phyloP scores from a whole-genome alignment of 2,888 invertebrate species.

The Agrotis clavis region DNA sequence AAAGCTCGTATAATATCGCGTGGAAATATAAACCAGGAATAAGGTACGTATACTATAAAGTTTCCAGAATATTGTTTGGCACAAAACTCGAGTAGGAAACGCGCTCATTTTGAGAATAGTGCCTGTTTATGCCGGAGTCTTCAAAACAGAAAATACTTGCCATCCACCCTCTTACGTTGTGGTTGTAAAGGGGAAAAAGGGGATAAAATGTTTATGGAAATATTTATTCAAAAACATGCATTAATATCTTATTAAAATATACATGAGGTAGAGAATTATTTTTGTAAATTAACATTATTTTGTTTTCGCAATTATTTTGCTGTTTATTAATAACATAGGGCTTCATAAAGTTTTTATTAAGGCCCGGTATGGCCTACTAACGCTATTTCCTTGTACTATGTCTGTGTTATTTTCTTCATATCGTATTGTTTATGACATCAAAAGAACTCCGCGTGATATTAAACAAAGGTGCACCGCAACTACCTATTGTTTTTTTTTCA shows the following conservation, averaged over 20 bases:
- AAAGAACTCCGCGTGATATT: conserved; percentile 29
- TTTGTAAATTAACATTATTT: conserved; percentile 49
- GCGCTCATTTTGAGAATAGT: conserved; percentile 73
- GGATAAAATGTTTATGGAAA: conserved; percentile 68
- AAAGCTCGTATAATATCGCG: conserved; percentile 65
- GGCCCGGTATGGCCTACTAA: conserved; percentile 25
- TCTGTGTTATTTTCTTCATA: conserved; percentile 29
- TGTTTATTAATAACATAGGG: conserved; percentile 26
- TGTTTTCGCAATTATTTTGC: conserved; percentile 48
- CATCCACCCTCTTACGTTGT: conserved; percentile 67
- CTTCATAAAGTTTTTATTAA: conserved; percentile 56
- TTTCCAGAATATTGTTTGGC: conserved; percentile 75
- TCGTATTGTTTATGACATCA: conserved; percentile 46
- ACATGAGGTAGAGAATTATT: conserved; percentile 47
- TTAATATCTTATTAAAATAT: conserved; percentile 64
- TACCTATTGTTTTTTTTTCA: conserved; percentile 39
- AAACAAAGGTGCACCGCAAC: conserved; percentile 29
- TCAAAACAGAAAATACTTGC: conserved; percentile 77
- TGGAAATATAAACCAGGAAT: conserved; percentile 64
- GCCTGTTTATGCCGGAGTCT: conserved; percentile 74
- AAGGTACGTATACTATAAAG: conserved; percentile 70
- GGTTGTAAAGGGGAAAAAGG: conserved; percentile 61
- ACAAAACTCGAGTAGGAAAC: conserved; percentile 71
- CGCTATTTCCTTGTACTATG: conserved; percentile 26
- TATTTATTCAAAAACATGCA: conserved; percentile 67